Evolutionary conservation across 2,888 invertebrate species (phyloP).

Genomic region (Eupithecia exiguata): DNA sequence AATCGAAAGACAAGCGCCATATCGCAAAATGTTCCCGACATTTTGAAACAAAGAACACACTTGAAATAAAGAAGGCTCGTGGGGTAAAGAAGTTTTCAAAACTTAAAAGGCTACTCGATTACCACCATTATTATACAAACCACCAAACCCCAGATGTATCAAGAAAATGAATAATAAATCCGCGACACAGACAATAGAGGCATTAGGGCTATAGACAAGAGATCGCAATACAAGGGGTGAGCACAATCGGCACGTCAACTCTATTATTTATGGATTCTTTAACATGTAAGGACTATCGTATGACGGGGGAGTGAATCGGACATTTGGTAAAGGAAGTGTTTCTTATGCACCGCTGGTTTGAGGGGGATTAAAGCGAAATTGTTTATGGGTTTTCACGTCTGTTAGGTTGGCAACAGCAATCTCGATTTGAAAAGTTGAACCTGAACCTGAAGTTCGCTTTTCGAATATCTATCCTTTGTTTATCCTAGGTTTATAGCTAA

Average conservation of each 20-base stretch:
- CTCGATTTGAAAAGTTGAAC: conserved; percentile 7
- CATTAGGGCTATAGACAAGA: conserved; percentile 79
- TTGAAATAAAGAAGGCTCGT: background rate
- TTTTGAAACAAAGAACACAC: too few species aligned
- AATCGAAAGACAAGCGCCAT: too few species aligned
- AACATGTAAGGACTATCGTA: conserved; percentile 80
- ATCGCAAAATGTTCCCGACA: too few species aligned
- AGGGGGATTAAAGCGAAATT: conserved; percentile 60
- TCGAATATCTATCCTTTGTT: background rate
- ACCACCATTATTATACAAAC: conserved; percentile 59
- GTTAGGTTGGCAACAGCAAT: conserved; percentile 19
- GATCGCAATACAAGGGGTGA: conserved; percentile 62
- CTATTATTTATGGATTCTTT: conserved; percentile 84
- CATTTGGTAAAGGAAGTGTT: conserved; percentile 81
- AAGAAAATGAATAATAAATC: conserved; percentile 82
- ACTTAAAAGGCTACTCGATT: conserved; percentile 30
- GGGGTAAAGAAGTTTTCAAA: background rate
- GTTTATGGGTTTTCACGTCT: conserved; percentile 37
- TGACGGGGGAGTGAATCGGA: conserved; percentile 60
- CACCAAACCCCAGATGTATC: conserved; percentile 75
- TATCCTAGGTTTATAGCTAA: background rate
- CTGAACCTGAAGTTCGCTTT: background rate
- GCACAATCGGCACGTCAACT: conserved; percentile 82
- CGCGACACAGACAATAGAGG: conserved; percentile 78
- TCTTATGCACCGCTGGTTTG: conserved; percentile 67